A percentile compares a stretch with the other conserved stretches of the same genome.
phyloP scores from a whole-genome alignment of 2,113 vertebrate species.

The Oncorhynchus kisutch region DNA sequence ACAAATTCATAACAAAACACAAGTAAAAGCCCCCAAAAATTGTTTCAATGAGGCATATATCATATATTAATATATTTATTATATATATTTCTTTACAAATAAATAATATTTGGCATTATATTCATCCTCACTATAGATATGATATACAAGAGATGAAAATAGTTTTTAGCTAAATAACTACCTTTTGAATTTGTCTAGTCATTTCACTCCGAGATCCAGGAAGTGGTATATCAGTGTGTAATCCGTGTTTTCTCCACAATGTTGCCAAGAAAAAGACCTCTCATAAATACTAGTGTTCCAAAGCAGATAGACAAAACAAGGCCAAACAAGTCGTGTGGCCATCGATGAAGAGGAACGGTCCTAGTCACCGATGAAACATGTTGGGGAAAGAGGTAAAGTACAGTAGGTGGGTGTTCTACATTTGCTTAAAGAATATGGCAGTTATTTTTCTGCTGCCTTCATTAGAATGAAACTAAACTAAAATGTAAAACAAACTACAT shows the following conservation, averaged over 20 bases:
- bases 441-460: not conserved
- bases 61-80: conserved; percentile 73
- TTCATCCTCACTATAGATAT: conserved; percentile 84
- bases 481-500: not conserved
- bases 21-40: conserved; percentile 83
- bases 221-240: conserved; percentile 55
- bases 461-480: not conserved
- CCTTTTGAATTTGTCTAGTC: conserved; percentile 70
- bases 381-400: not conserved
- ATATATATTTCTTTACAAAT: conserved; percentile 83
- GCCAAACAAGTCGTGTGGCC: conserved; percentile 40
- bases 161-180: conserved; percentile 79
- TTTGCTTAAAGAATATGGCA: not conserved
- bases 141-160: conserved; percentile 81
- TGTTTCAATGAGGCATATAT: conserved; percentile 79
- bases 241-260: conserved; percentile 36
- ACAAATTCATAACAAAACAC: conserved; percentile 36
- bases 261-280: conserved; percentile 23
- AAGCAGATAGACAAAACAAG: conserved; percentile 38
- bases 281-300: conserved; percentile 32
- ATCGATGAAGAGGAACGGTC: conserved; percentile 31
- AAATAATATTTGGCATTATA: conserved; percentile 91
- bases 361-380: conserved; percentile 13
- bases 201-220: conserved; percentile 78
- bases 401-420: not conserved